Evolutionary conservation across 1,140 invertebrate genomes (phyloP).

Genomic region (Meloidogyne chitwoodi): DNA sequence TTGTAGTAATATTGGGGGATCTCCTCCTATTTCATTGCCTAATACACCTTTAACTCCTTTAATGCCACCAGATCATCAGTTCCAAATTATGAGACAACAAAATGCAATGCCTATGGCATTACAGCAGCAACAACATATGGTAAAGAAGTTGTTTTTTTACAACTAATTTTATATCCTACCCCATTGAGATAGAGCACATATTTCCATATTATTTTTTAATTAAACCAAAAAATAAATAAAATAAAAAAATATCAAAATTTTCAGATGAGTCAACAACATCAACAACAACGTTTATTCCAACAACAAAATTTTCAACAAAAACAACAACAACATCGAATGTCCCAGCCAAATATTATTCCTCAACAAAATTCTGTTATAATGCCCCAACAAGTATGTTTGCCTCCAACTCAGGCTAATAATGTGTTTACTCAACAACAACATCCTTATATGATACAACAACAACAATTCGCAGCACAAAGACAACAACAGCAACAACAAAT

Average conservation of each 20-base stretch:
- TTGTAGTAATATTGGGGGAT: neutral
- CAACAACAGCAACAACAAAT: neutral
- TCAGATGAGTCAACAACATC: neutral
- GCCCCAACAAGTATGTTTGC: neutral
- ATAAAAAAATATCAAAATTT: neutral
- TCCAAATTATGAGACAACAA: neutral
- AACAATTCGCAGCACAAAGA: neutral
- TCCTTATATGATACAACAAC: neutral
- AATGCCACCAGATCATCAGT: neutral
- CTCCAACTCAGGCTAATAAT: neutral
- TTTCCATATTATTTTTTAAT: no score
- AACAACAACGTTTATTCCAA: neutral
- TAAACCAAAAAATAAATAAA: no score
- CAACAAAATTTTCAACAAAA: neutral
- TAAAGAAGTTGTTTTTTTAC: neutral
- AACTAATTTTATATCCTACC: no score
- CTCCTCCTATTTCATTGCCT: neutral
- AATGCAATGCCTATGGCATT: neutral
- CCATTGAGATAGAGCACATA: no score
- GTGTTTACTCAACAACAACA: neutral
- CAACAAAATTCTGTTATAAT: neutral
- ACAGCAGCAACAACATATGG: neutral
- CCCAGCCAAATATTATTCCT: neutral
- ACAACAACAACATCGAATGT: neutral
- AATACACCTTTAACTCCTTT: neutral